A percentile compares a stretch with the other conserved stretches of the same genome.
phyloP scores from a whole-genome alignment of 2,113 vertebrate genomes.

The Brienomyrus brachyistius region DNA sequence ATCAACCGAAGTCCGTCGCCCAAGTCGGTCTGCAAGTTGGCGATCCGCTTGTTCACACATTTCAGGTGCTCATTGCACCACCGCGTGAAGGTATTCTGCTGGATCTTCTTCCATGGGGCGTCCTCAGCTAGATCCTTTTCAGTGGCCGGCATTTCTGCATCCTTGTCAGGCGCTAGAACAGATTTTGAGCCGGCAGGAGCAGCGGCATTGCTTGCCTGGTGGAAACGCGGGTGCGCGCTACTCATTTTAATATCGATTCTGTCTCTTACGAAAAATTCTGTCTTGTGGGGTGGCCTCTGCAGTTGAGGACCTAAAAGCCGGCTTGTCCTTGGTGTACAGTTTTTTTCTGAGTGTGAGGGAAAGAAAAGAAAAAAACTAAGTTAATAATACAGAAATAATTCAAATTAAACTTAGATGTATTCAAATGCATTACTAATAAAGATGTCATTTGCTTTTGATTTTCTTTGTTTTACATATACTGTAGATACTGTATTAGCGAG shows the following conservation, averaged over 20 bases:
- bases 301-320: neutral
- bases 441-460: neutral
- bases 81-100: slow-evolving; percentile 76
- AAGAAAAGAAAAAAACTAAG: neutral
- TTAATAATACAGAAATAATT: neutral
- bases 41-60: slow-evolving; percentile 67
- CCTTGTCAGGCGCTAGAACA: slow-evolving; percentile 11
- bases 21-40: slow-evolving; percentile 70
- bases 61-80: slow-evolving; percentile 77
- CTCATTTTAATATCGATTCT: slow-evolving; percentile 35
- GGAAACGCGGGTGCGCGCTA: slow-evolving; percentile 36
- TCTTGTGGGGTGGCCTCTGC: neutral
- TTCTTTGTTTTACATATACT: neutral
- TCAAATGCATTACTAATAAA: neutral
- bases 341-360: neutral
- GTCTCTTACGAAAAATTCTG: neutral
- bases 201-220: slow-evolving; percentile 22
- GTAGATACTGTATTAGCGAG: neutral
- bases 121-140: slow-evolving; percentile 65
- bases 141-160: slow-evolving; percentile 44
- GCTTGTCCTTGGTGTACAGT: neutral
- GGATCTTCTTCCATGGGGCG: slow-evolving; percentile 73
- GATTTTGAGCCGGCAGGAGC: slow-evolving; percentile 6
- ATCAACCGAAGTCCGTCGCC: slow-evolving; percentile 71
- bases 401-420: neutral